Percentiles rank a stretch among this genome's conserved stretches.
phyloP scores from a whole-genome alignment of 2,113 vertebrate genomes.

The Charadrius vociferus region DNA sequence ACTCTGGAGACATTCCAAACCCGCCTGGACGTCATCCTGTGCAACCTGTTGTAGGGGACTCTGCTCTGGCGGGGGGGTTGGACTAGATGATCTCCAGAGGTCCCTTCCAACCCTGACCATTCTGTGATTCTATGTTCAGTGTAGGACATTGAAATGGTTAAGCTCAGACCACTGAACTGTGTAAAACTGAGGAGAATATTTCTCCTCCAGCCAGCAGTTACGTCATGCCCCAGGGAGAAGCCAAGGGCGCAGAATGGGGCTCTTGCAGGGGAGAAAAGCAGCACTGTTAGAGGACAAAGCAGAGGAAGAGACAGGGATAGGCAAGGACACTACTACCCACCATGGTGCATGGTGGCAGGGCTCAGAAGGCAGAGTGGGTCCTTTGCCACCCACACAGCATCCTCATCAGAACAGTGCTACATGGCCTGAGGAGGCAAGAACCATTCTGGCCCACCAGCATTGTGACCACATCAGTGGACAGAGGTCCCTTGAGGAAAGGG shows the following conservation, averaged over 20 bases:
- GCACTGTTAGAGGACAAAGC: background rate
- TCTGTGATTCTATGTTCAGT: too few species aligned
- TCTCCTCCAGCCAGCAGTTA: background rate
- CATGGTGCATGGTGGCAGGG: background rate
- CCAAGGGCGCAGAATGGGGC: background rate
- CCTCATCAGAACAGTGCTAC: background rate
- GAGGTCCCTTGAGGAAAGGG: background rate
- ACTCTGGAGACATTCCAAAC: too few species aligned
- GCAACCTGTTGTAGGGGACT: too few species aligned
- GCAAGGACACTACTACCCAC: background rate
- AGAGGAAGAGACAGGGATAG: background rate
- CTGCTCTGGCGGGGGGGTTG: too few species aligned
- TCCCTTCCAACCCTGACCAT: too few species aligned
- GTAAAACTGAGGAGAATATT: background rate
- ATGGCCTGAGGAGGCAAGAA: background rate
- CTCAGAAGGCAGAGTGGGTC: background rate
- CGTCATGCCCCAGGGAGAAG: fast-evolving
- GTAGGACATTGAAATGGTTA: background rate
- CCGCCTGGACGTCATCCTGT: too few species aligned
- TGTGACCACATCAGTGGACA: background rate
- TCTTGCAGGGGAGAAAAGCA: background rate
- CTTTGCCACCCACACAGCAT: background rate
- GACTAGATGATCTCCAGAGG: too few species aligned
- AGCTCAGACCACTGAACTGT: background rate
- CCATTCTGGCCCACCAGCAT: background rate